Evolutionary conservation across 2,888 invertebrate species (phyloP).

Genomic region (Drosophila borealis): DNA sequence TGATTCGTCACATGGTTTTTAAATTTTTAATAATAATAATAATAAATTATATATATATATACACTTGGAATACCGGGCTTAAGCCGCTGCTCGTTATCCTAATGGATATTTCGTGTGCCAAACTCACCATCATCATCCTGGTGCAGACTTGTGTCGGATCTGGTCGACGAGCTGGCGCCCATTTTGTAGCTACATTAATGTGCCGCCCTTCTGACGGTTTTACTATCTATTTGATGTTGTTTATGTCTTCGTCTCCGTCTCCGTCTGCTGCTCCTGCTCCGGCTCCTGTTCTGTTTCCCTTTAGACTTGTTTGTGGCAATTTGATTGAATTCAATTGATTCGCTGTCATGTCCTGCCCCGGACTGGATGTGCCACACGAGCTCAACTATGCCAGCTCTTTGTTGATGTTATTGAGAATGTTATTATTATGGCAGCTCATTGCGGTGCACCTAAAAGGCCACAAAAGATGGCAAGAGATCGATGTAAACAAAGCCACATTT

Average conservation of each 20-base stretch:
- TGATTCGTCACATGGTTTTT: no score
- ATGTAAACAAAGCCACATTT: neutral
- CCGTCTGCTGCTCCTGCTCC: neutral
- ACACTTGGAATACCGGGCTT: neutral
- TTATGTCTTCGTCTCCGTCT: constrained; percentile 9
- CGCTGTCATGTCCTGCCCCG: constrained; percentile 31
- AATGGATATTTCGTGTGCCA: neutral
- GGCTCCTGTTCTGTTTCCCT: neutral
- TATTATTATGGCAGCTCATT: constrained; percentile 15
- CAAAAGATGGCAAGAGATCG: neutral
- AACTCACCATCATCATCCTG: constrained; percentile 84
- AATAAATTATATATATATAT: no score
- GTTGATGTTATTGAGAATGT: constrained; percentile 4
- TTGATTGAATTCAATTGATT: constrained; percentile 62
- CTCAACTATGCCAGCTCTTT: constrained; percentile 5
- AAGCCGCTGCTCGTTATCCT: no score
- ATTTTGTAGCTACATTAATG: constrained; percentile 78
- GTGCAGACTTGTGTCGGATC: constrained; percentile 83
- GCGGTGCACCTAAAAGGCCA: constrained; percentile 27
- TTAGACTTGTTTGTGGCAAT: constrained; percentile 35
- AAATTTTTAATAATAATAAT: no score
- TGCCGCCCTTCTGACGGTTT: constrained; percentile 43
- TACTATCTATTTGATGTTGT: constrained; percentile 25
- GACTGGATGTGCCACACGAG: constrained; percentile 7
- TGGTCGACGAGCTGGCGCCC: constrained; percentile 84